A percentile compares a stretch with the other conserved stretches of the same genome.
These are phyloP conservation scores for Allolobophora icterica DNA, from an alignment of 2,888 invertebrate species.

Conservation along the genomic window DNA sequence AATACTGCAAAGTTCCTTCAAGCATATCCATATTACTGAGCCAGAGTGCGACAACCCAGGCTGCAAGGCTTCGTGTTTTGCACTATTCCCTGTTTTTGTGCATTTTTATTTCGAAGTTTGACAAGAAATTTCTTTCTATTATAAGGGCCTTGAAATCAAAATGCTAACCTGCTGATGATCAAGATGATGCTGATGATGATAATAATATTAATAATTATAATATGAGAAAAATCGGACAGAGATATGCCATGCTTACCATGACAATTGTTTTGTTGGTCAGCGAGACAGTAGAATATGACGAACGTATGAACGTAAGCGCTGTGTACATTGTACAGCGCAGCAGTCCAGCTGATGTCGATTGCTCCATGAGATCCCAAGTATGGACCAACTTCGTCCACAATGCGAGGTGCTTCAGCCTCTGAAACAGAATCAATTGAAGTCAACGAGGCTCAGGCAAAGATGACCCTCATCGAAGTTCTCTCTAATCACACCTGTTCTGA, in stretches of 20 bases:
- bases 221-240: background rate
- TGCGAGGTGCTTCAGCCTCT: background rate
- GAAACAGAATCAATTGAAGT: background rate
- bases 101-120: too few species aligned
- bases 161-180: too few species aligned
- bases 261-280: background rate
- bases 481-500: background rate
- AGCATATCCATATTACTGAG: too few species aligned
- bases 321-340: background rate
- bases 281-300: background rate
- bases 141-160: too few species aligned
- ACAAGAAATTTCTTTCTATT: too few species aligned
- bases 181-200: too few species aligned
- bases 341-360: background rate
- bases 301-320: background rate
- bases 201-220: background rate
- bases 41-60: too few species aligned
- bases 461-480: background rate
- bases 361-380: conserved; percentile 1
- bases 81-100: too few species aligned
- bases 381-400: background rate
- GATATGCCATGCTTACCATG: background rate
- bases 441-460: background rate
- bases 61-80: too few species aligned
- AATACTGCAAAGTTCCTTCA: too few species aligned